These are phyloP conservation scores for Malurus leucopterus DNA, from an alignment of 2,797 vertebrate genomes.

Conservation along the genomic window DNA sequence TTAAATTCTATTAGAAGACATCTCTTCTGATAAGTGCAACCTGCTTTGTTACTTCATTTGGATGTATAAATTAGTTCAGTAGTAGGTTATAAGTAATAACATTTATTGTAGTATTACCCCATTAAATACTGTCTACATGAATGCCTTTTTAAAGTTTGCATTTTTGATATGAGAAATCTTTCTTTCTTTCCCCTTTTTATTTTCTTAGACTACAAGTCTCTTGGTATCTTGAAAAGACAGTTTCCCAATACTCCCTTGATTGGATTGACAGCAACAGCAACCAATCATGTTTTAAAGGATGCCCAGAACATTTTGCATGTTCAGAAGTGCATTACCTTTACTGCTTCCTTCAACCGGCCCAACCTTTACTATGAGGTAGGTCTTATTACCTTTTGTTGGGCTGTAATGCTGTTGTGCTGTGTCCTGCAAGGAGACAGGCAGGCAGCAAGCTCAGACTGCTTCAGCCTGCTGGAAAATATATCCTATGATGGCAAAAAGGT, in stretches of 20 bases:
- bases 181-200: neutral
- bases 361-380: constrained; percentile 94
- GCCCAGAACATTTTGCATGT: constrained; percentile 90
- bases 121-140: neutral
- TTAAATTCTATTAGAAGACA: neutral
- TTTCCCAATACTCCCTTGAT: constrained; percentile 86
- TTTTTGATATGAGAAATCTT: neutral
- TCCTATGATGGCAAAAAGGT: neutral
- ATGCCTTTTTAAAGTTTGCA: neutral
- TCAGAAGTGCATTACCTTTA: constrained; percentile 82
- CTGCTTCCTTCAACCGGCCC: constrained; percentile 89
- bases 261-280: constrained; percentile 94
- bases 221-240: constrained; percentile 95
- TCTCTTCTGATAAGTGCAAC: neutral
- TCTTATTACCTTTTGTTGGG: neutral
- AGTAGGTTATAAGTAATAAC: neutral
- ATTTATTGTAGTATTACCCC: neutral
- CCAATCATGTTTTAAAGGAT: constrained; percentile 87
- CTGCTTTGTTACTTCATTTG: neutral
- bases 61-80: neutral
- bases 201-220: constrained; percentile 89
- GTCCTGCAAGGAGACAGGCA: neutral
- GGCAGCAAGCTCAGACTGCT: neutral
- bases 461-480: neutral
- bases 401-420: neutral